Conservation (phyloP, 2,113 vertebrate genomes). For the Camarhynchus parvulus region DNA sequence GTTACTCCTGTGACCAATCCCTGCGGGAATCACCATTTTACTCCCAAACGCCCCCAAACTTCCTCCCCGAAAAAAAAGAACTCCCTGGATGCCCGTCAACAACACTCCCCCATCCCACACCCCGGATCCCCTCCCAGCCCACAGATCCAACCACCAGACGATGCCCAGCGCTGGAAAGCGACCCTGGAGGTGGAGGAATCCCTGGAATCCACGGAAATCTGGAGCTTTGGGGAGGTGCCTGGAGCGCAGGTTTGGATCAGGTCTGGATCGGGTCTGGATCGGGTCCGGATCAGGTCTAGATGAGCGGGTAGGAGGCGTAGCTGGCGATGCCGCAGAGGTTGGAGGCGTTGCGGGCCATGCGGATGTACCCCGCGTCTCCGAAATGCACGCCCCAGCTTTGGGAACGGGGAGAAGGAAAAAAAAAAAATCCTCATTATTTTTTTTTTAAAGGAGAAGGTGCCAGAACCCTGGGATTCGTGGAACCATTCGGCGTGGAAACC, state of each 20-base stretch:
- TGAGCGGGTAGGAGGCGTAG: slow-evolving; percentile 67
- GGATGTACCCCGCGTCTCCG: slow-evolving; percentile 74
- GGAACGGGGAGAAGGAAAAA: neutral
- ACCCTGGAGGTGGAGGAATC: fast-evolving
- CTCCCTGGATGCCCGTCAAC: fast-evolving
- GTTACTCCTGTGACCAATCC: fast-evolving
- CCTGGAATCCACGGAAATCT: fast-evolving
- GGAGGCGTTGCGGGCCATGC: slow-evolving; percentile 70
- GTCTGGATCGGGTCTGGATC: too few species aligned
- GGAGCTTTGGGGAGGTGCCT: fast-evolving
- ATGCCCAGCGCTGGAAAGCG: too few species aligned
- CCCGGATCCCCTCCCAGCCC: neutral
- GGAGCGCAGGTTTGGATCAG: neutral
- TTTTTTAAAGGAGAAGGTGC: fast-evolving
- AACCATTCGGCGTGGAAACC: fast-evolving
- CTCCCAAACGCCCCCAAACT: neutral
- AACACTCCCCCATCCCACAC: fast-evolving
- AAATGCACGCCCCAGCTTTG: slow-evolving; percentile 72
- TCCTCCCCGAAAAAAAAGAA: fast-evolving
- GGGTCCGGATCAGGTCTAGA: neutral
- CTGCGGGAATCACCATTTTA: fast-evolving
- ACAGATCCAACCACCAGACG: fast-evolving
- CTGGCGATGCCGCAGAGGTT: slow-evolving; percentile 79
- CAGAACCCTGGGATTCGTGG: fast-evolving
- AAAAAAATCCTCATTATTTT: fast-evolving